phyloP scores from a whole-genome alignment of 2,797 vertebrate genomes.

The Gymnothorax javanicus region DNA sequence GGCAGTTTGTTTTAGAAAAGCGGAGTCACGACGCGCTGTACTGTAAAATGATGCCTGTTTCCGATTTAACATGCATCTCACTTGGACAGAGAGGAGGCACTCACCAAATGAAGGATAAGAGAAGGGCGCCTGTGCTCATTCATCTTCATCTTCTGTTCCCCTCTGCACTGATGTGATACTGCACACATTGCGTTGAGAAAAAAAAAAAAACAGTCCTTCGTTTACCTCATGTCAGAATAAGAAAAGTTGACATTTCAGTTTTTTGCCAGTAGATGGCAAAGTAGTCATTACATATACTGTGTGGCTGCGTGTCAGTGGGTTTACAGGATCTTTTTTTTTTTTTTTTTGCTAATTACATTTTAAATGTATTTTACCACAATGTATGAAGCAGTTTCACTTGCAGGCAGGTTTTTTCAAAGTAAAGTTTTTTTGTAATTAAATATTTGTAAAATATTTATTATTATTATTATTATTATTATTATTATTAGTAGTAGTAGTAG shows the following conservation, averaged over 20 bases:
- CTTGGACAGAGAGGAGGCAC: not conserved
- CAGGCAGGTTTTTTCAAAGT: too few species aligned
- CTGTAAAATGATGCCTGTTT: too few species aligned
- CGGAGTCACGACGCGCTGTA: not conserved
- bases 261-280: conserved; percentile 31
- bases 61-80: not conserved
- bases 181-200: not conserved
- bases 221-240: not conserved
- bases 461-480: not conserved
- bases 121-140: not conserved
- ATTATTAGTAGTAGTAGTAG: not conserved
- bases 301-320: not conserved
- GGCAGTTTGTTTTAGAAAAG: not conserved
- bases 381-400: not conserved
- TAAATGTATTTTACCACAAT: not conserved
- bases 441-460: not conserved
- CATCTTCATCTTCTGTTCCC: not conserved
- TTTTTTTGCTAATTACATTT: not conserved
- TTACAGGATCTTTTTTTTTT: not conserved
- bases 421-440: too few species aligned
- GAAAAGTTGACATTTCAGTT: conserved; percentile 14
- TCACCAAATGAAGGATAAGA: not conserved
- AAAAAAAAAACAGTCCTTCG: not conserved
- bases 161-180: not conserved
- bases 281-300: conserved; percentile 12